A percentile compares a stretch with the other conserved stretches of the same genome.
Evolutionary conservation across 1,140 invertebrate genomes (phyloP).

Genomic region (Brachionus asplanchnoidis): DNA sequence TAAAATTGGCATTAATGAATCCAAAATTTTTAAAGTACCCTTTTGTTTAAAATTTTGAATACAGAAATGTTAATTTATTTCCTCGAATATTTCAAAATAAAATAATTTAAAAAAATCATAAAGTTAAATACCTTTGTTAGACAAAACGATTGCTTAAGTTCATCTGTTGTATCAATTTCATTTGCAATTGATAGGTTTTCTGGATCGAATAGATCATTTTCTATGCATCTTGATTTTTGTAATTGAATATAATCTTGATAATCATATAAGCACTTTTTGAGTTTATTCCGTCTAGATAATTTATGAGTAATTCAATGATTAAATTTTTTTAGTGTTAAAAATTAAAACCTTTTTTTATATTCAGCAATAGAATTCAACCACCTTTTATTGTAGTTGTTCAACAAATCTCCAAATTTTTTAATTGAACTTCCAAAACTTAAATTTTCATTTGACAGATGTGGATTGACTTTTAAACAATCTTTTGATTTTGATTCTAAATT

Average conservation of each 20-base stretch:
- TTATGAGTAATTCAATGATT: not conserved
- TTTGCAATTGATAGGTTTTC: not conserved
- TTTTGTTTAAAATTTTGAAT: too few relatives aligned
- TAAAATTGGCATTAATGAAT: too few relatives aligned
- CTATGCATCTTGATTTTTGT: not conserved
- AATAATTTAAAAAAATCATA: not conserved
- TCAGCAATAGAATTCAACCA: not conserved
- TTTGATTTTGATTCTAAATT: not conserved
- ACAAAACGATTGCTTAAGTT: not conserved
- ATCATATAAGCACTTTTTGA: not conserved
- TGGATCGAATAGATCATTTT: not conserved
- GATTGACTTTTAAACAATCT: not conserved
- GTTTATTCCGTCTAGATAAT: not conserved
- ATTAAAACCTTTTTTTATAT: not conserved
- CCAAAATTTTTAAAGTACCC: too few relatives aligned
- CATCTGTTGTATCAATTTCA: not conserved
- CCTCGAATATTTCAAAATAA: too few relatives aligned
- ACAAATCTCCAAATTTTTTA: not conserved
- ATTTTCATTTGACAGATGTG: not conserved
- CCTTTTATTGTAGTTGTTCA: not conserved
- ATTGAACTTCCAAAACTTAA: not conserved
- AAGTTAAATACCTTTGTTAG: not conserved
- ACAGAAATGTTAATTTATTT: too few relatives aligned
- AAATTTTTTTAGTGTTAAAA: not conserved
- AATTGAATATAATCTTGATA: slow-evolving; percentile 3